Base-by-base conservation (phyloP, 2,113 vertebrate genomes). In the Sander lucioperca region DNA sequence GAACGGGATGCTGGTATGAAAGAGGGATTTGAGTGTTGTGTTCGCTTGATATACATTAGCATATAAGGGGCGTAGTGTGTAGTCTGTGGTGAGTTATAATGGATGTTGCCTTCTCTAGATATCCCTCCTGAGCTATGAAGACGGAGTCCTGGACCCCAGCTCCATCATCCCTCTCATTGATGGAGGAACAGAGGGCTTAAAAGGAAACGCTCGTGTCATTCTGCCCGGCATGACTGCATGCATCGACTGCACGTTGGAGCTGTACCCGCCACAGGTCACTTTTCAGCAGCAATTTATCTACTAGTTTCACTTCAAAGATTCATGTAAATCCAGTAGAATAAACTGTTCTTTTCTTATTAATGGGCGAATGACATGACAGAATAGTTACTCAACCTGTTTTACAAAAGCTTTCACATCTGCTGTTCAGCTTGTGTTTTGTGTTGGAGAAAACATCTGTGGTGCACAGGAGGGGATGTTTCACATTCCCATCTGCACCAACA, bases 201-300 rank as follows among this genome's bases (percentile, higher is more conserved):
- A 99, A 95, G 98, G 98, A 69, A 99, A 98, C 0, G 96, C 97
- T n/a, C 96, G 98, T 5, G 98, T 99, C 53, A 97, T 99, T 79
- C 95, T 99, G 25, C 98, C 98, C 1, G 98, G 98, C 66, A 99
- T 99, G 97, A 99, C 97, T 1, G 98, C 98, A 0, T 99, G 98
- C 90, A 95, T 99, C 71, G 98, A 99, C 54, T 99, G 98, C 88
- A 99, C 98, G 0, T 94, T 99, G 75, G 97, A 98, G 73, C 96
- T 99, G 54, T 99, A 99, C 84, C 98, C 98, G 8, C 98, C 98
- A 7, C 98, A 99, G 98, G 98, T 98, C 64, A 15, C 8, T 45
- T 21, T 56, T 50, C n/a, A 53, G 8, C 16, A 19, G 5, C 51
- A 19, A 19, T 15, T 43, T 45, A 9, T 53, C 25, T 53, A 43